phyloP scores from a whole-genome alignment of 2,797 vertebrate genomes.

The Acanthurus leucopareius region DNA sequence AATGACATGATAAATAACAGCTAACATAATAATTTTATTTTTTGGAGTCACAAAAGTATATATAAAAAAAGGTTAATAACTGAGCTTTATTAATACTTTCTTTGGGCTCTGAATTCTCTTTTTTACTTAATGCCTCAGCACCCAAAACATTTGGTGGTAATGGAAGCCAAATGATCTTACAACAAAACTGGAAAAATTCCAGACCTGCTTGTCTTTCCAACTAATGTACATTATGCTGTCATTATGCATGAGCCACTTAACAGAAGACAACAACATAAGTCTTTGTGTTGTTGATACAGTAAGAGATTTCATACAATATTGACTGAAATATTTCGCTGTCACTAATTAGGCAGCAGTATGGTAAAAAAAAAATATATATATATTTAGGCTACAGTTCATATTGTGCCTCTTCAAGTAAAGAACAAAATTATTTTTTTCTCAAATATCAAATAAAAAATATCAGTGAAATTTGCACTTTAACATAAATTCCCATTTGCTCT shows the following conservation, averaged over 20 bases:
- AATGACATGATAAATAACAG: background rate
- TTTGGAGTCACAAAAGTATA: slow-evolving; percentile 1
- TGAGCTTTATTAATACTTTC: slow-evolving; percentile 28
- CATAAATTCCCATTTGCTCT: too few relatives aligned
- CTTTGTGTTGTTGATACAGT: slow-evolving; percentile 5
- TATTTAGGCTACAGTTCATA: too few relatives aligned
- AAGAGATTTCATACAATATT: slow-evolving; percentile 1
- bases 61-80: background rate
- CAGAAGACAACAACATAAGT: slow-evolving; percentile 17
- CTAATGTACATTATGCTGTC: slow-evolving; percentile 19
- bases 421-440: too few relatives aligned
- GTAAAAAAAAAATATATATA: background rate
- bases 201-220: slow-evolving; percentile 29
- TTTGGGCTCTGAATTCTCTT: slow-evolving; percentile 24
- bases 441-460: too few relatives aligned
- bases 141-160: slow-evolving; percentile 51
- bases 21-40: background rate
- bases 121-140: slow-evolving; percentile 28
- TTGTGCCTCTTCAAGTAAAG: too few relatives aligned
- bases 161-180: slow-evolving; percentile 47
- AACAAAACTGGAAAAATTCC: slow-evolving; percentile 37
- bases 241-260: slow-evolving; percentile 18
- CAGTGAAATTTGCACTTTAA: too few relatives aligned
- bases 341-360: background rate
- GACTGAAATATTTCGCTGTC: background rate